Evolutionary conservation across 2,113 vertebrate species (phyloP), one percentile per base, ranked within the genome.

Genomic region (Xiphophorus couchianus): DNA sequence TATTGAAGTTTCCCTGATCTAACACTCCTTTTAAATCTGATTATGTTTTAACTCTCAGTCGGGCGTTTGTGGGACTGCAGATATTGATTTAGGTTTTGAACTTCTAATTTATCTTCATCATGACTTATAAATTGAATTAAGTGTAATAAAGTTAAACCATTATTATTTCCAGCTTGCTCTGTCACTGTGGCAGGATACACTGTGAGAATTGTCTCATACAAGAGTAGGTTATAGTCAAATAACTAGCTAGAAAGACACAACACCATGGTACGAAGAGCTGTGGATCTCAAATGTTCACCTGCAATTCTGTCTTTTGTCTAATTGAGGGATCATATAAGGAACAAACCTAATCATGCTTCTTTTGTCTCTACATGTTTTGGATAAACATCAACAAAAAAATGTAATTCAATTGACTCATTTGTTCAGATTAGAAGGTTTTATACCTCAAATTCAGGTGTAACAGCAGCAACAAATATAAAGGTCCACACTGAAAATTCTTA

Each of bases 31-130:
- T 48, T 42, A 35, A 61, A 68, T 29, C 12, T 2, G n/a, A 74
- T 66, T 1, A 64, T n/a, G n/a, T 9, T 64, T 74, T 27, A 13
- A 51, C 60, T 6, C 28, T 51, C 1, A 65, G 31, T 39, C 15
- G 12, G 6, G 42, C 27, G 35, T 84, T 39, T 74, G 63, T 81
- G 64, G 71, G 44, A 28, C 83, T 66, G 44, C 3, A 25, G 3
- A 48, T 3, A 30, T 1, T 1, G 62, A 80, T 70, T 14, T 71
- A 30, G 67, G 74, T 51, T 54, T 39, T 76, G 31, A 44, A n/a
- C 62, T 30, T 31, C 74, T 83, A 39, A 81, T 83, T 44, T 74
- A 85, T 76, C 81, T 85, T 39, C 74, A 68, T 81, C 81, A 81
- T 78, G 78, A 81, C 77, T 68, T 48, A 8, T 2, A 72, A n/a